Evolutionary conservation across 1,140 invertebrate genomes (phyloP).

Genomic region (Ruditapes philippinarum): DNA sequence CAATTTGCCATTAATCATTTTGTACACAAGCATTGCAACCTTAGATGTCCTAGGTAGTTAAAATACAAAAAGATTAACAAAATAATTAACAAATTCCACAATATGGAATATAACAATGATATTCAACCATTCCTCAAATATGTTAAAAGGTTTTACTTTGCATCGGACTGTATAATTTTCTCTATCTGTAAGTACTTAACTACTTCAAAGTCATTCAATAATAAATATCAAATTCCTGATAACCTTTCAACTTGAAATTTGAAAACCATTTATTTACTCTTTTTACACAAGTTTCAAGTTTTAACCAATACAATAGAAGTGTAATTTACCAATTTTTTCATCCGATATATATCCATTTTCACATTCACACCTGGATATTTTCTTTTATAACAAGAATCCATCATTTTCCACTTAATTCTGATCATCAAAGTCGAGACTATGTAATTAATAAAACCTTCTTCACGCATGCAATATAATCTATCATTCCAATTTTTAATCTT

Average conservation of each 20-base stretch:
- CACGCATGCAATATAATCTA: not conserved
- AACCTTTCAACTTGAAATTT: not conserved
- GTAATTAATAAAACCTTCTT: not conserved
- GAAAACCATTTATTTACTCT: not conserved
- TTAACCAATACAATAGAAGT: not conserved
- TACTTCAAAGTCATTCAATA: not conserved
- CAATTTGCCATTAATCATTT: no score
- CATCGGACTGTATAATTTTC: no score
- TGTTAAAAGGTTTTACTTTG: no score
- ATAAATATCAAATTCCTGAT: not conserved
- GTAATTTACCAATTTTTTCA: slow-evolving; percentile 62
- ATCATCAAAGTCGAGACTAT: not conserved
- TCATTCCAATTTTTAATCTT: not conserved
- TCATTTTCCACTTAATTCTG: slow-evolving; percentile 8
- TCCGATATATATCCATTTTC: slow-evolving; percentile 62
- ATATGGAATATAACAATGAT: no score
- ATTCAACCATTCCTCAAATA: no score
- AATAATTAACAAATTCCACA: no score
- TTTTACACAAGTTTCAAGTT: slow-evolving; percentile 5
- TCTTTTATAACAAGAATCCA: slow-evolving; percentile 15
- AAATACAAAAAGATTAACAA: no score
- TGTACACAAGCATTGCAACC: no score
- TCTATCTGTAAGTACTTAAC: no score
- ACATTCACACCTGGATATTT: slow-evolving; percentile 28
- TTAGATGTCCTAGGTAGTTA: no score